Evolutionary conservation across 2,888 invertebrate species (phyloP), one percentile per base, ranked within the genome.

Genomic region (Sesia apiformis): DNA sequence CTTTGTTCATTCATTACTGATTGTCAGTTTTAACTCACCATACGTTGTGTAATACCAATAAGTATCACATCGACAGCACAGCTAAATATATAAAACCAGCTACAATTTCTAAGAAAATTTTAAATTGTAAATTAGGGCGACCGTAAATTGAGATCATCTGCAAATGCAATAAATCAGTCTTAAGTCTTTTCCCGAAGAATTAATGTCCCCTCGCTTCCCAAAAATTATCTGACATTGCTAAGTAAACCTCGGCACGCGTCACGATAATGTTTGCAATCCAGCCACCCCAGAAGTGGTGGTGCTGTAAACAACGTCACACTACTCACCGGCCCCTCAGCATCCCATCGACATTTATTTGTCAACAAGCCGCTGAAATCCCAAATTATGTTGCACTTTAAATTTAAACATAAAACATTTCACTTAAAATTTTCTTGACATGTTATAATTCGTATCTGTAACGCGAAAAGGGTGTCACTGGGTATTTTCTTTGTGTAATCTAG

Each of bases 321-420:
- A 71, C 76, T 77, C 66, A 74, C 77, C 76, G 67, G 66, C 65
- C 64, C 63, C 67, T 70, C 73, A 74, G 73, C 77, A 74, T 76
- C 74, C 64, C 65, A 67, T 64, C 59, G 65, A 64, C 61, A 38
- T 5, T 38, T 60, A 57, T 62, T 65, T 66, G 60, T 65, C 62
- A 64, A 64, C 23, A 23, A 0, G 46, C 46, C 4, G 46, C 8
- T 23, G 23, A n/a, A 46, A n/a, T 8, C 8, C 46, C n/a, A 46
- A 46, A 46, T 46, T 46, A 23, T 23, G 23, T 23, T 23, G 23
- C 23, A 23, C 23, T 23, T 23, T 23, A 23, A 23, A 23, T 23
- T 23, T 23, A 23, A 23, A 23, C 23, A 23, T 23, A 23, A 23
- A 23, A 23, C 23, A 23, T 23, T 23, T 23, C 23, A 23, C 23